Evolutionary conservation across 1,140 invertebrate genomes (phyloP).

Genomic region (Papilio aristodemus): DNA sequence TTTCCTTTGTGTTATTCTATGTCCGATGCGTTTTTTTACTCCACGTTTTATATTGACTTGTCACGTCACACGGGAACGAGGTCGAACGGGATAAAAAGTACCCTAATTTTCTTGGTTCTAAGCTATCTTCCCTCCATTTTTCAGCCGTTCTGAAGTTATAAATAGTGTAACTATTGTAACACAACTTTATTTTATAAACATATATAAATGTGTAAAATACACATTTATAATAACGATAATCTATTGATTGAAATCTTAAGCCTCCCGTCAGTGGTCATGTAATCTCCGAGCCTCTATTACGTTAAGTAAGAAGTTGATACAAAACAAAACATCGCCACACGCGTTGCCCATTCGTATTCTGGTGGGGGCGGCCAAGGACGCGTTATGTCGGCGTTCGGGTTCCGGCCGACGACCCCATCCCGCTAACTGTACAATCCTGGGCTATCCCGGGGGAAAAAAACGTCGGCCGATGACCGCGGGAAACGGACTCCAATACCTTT

Average conservation of each 20-base stretch:
- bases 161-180: too few species aligned
- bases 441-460: slow-evolving; percentile 50
- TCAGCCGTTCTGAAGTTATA: too few species aligned
- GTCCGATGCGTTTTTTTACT: too few species aligned
- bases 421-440: slow-evolving; percentile 49
- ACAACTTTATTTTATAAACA: too few species aligned
- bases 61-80: too few species aligned
- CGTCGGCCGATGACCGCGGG: slow-evolving; percentile 46
- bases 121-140: too few species aligned
- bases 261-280: not conserved
- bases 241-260: slow-evolving; percentile 5
- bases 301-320: slow-evolving; percentile 23
- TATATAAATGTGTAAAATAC: too few species aligned
- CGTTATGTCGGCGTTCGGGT: slow-evolving; percentile 37
- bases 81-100: too few species aligned
- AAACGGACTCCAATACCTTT: slow-evolving; percentile 17
- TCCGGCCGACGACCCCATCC: slow-evolving; percentile 44
- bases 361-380: slow-evolving; percentile 50
- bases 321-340: slow-evolving; percentile 7
- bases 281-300: slow-evolving; percentile 17
- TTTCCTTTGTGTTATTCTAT: too few species aligned
- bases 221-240: slow-evolving; percentile 7
- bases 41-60: too few species aligned
- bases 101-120: too few species aligned
- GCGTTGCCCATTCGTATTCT: slow-evolving; percentile 35